Percentiles rank a stretch among this genome's conserved stretches.
Evolutionary conservation across 2,888 invertebrate genomes (phyloP).

Genomic region (Drosophila monieri): DNA sequence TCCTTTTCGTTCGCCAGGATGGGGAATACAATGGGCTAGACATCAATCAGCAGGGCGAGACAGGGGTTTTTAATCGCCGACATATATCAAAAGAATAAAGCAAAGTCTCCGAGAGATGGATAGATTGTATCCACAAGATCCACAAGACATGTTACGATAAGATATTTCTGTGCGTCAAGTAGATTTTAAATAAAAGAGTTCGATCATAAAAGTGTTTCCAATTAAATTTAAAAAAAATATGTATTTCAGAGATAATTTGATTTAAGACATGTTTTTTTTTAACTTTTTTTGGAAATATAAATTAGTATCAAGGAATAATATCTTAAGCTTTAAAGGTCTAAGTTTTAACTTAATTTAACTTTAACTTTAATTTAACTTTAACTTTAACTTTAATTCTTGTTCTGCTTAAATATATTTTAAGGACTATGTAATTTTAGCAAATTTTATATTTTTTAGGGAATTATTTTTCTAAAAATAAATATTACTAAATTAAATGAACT

Average conservation of each 20-base stretch:
- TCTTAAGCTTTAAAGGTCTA: too few relatives aligned
- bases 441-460: too few relatives aligned
- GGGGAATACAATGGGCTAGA: conserved; percentile 12
- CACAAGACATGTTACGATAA: conserved; percentile 4
- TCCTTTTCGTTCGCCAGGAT: background rate
- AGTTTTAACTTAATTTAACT: too few relatives aligned
- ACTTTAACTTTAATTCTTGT: too few relatives aligned
- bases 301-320: too few relatives aligned
- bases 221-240: background rate
- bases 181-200: background rate
- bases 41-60: conserved; percentile 12
- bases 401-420: too few relatives aligned
- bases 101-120: background rate
- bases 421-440: too few relatives aligned
- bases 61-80: conserved; percentile 8
- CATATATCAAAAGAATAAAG: conserved; percentile 16
- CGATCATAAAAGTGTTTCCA: background rate
- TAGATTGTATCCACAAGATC: conserved; percentile 19
- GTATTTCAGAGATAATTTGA: background rate
- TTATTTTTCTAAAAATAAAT: too few relatives aligned
- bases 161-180: background rate
- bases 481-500: too few relatives aligned
- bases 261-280: background rate
- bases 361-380: too few relatives aligned
- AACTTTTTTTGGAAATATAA: too few relatives aligned